These are phyloP conservation scores for Phasia obesa DNA, from an alignment of 2,888 invertebrate genomes.

Conservation along the genomic window DNA sequence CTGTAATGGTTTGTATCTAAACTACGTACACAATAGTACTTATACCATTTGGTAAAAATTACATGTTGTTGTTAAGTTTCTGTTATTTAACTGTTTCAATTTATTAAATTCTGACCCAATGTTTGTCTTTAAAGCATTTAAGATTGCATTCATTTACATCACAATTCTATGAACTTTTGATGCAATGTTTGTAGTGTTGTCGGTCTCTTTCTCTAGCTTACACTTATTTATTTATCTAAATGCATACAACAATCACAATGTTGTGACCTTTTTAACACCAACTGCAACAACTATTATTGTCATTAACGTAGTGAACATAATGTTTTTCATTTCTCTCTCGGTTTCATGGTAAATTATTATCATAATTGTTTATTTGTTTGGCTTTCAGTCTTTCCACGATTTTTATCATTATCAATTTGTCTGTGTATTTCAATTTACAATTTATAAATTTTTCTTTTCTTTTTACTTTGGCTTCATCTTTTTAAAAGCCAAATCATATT, in stretches of 20 bases:
- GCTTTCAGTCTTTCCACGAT: background rate
- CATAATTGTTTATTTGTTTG: slow-evolving; percentile 2
- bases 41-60: too few relatives aligned
- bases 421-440: slow-evolving; percentile 1
- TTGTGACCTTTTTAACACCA: slow-evolving; percentile 32
- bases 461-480: background rate
- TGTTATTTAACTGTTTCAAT: background rate
- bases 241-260: background rate
- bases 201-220: background rate
- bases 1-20: too few relatives aligned
- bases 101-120: background rate
- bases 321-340: background rate
- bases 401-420: background rate
- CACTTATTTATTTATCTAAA: too few relatives aligned
- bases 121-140: background rate
- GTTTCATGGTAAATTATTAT: slow-evolving; percentile 23
- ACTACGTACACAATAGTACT: too few relatives aligned
- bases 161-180: background rate
- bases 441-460: slow-evolving; percentile 11
- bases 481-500: slow-evolving; percentile 39
- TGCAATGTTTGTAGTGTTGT: too few relatives aligned
- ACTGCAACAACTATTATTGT: slow-evolving; percentile 4
- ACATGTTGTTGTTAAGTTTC: background rate
- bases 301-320: slow-evolving; percentile 26
- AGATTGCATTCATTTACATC: slow-evolving; percentile 1